These are phyloP conservation scores for Orthonyx spaldingii DNA, from an alignment of 2,113 vertebrate species.

Conservation along the genomic window DNA sequence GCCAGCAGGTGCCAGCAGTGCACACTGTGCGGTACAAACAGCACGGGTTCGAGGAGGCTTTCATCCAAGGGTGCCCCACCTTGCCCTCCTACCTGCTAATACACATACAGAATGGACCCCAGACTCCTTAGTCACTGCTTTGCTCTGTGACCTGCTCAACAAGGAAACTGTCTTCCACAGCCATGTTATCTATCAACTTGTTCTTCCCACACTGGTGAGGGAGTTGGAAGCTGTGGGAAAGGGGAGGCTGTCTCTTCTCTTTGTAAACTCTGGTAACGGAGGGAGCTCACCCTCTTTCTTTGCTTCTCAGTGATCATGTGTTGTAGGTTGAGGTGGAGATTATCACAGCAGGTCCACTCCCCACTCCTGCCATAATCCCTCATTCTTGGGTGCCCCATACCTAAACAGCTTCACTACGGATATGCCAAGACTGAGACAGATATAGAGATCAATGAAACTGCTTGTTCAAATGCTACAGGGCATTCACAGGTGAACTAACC, in stretches of 20 bases:
- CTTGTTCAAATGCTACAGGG: neutral
- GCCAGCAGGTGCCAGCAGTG: neutral
- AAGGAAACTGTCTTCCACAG: neutral
- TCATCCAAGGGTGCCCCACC: neutral
- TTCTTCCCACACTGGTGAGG: neutral
- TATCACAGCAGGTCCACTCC: neutral
- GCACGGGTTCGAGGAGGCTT: accelerated
- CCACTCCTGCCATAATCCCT: neutral
- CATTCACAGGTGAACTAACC: neutral
- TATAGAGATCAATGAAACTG: neutral
- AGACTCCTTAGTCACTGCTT: neutral
- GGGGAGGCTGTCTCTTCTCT: neutral
- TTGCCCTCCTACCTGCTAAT: no score
- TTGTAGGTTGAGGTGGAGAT: neutral
- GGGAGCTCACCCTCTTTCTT: neutral
- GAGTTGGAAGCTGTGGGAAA: neutral
- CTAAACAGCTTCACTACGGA: neutral
- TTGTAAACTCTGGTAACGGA: no score
- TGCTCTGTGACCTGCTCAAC: neutral
- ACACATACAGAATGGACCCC: no score
- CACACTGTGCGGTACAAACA: no score
- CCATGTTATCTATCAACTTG: no score
- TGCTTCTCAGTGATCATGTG: accelerated
- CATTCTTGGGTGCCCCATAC: neutral
- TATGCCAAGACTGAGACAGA: accelerated